Evolutionary conservation across 2,797 vertebrate species (phyloP).

Genomic region (Rhadinocentrus ornatus): DNA sequence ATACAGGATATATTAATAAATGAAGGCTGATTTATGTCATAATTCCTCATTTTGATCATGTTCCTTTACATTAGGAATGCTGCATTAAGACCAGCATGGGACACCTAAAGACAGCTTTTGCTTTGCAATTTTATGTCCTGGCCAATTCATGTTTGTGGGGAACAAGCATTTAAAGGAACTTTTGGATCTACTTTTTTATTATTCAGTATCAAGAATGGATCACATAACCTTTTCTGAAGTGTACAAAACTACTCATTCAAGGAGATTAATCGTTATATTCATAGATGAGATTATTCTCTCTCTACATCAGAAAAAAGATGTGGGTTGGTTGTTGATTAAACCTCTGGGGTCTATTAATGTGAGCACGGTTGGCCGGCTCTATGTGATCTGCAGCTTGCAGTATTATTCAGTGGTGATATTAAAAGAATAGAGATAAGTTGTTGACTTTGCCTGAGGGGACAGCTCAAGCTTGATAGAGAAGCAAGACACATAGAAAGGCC

Average conservation of each 20-base stretch:
- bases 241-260: slow-evolving; percentile 15
- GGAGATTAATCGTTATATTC: slow-evolving; percentile 22
- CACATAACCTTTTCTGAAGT: slow-evolving; percentile 7
- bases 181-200: neutral
- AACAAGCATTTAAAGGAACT: neutral
- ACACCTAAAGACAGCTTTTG: neutral
- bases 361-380: neutral
- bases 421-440: slow-evolving; percentile 60
- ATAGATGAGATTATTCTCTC: slow-evolving; percentile 47
- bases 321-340: slow-evolving; percentile 64
- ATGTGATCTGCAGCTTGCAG: slow-evolving; percentile 30
- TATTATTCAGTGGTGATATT: slow-evolving; percentile 60
- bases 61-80: neutral
- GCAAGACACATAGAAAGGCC: slow-evolving; percentile 46
- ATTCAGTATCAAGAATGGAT: slow-evolving; percentile 1
- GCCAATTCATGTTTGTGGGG: neutral
- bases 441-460: slow-evolving; percentile 53
- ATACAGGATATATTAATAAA: neutral
- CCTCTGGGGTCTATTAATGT: slow-evolving; percentile 37
- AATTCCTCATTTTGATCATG: neutral
- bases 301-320: slow-evolving; percentile 58
- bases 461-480: slow-evolving; percentile 40
- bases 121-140: neutral
- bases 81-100: neutral
- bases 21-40: neutral